Evolutionary conservation across 2,113 vertebrate genomes (phyloP), one percentile per base, ranked within the genome.

Genomic region (Chroicocephalus ridibundus): DNA sequence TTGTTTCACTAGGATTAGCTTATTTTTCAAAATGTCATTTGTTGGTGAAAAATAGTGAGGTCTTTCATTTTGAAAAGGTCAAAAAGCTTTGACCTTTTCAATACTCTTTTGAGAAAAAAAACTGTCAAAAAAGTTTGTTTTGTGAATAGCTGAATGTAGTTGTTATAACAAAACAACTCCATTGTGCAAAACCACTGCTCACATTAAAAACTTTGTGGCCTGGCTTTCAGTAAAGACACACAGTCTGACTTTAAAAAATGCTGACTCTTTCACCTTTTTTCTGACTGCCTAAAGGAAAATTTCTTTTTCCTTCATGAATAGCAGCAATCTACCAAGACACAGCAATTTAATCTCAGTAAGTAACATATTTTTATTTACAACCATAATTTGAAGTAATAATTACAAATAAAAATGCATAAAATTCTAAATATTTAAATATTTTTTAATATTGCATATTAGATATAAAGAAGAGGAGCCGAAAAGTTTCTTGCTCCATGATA

Each of bases 1-100:
- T 71, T 92, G 95, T 96, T 97, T 94, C 96, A 94, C 94, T 88
- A 96, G 69, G 83, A 95, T 97, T 95, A 95, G 88, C 60, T 95
- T 95, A 91, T 92, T 95, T 96, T 92, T 95, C 86, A 90, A 97
- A 96, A 97, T 97, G 95, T 96, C 95, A 92, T 92, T 94, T 91
- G 64, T 72, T 92, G 46, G 88, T 96, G 91, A 94, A 97, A 97
- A 93, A 97, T 95, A 97, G 83, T 94, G 93, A 96, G 91, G 72
- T 60, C 89, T 96, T 96, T 94, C 89, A 87, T 91, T 93, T 64
- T 97, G 93, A 96, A 97, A 97, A 97, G 95, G 94, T 97, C 95
- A 96, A 95, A 96, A 94, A 89, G n/a, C 77, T 96, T 96, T 93
- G 93, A 96, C 91, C 96, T 97, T 97, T 97, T 97, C 95, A 97